Conservation (phyloP, 1,140 invertebrate genomes). For the Plodia interpunctella region DNA sequence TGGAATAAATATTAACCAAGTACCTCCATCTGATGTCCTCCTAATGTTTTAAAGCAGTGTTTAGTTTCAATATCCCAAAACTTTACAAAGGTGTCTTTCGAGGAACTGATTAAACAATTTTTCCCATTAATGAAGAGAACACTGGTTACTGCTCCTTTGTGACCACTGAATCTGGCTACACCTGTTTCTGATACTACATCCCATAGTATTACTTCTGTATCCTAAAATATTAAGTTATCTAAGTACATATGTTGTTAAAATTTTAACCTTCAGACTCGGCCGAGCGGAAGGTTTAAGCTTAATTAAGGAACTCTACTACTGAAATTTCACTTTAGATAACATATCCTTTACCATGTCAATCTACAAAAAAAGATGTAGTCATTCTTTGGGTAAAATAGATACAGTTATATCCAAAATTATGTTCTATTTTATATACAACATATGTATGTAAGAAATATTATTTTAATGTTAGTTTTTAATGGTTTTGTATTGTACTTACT, state of each 20-base stretch:
- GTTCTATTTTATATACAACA: no score
- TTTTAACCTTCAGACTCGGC: no score
- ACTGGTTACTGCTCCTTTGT: slow-evolving; percentile 95
- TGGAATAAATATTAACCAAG: slow-evolving; percentile 5
- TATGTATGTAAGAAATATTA: no score
- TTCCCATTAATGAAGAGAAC: slow-evolving; percentile 86
- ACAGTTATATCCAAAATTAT: no score
- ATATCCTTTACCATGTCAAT: no score
- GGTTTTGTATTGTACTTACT: slow-evolving; percentile 67
- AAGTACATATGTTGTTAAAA: no score
- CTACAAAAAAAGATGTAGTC: no score
- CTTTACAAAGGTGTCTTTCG: slow-evolving; percentile 96
- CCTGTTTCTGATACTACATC: slow-evolving; percentile 95
- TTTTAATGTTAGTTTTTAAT: no score
- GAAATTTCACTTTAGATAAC: no score
- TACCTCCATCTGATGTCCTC: slow-evolving; percentile 87
- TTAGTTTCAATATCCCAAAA: slow-evolving; percentile 98
- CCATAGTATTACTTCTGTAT: slow-evolving; percentile 96
- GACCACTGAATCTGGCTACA: slow-evolving; percentile 91
- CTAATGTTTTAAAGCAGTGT: slow-evolving; percentile 96
- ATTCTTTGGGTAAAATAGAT: no score
- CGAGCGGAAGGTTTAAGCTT: no score
- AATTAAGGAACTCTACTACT: no score
- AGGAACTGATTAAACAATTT: slow-evolving; percentile 91
- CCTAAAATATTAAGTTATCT: slow-evolving; percentile 73